Conservation (phyloP, 2,888 invertebrate species). For the Trachelus tabidus region DNA sequence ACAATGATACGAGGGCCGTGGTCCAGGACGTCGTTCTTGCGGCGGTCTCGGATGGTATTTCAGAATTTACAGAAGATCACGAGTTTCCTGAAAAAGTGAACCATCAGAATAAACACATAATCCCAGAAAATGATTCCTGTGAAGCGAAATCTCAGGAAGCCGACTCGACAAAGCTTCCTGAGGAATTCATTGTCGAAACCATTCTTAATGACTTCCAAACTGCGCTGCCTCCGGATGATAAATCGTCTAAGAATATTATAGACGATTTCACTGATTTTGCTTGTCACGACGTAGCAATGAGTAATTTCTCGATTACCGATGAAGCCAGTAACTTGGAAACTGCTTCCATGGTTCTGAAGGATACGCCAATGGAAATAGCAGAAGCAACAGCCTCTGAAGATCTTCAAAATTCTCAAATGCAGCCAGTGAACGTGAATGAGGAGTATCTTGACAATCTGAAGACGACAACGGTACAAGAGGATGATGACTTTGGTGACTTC, state of each 20-base stretch:
- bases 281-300: background rate
- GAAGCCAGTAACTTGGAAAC: constrained; percentile 9
- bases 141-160: background rate
- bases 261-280: background rate
- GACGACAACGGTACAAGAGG: constrained; percentile 28
- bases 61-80: background rate
- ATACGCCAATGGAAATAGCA: background rate
- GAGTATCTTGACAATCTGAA: constrained; percentile 3
- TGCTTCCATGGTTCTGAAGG: background rate
- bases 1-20: background rate
- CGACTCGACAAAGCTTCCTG: background rate
- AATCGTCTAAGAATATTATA: background rate
- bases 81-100: background rate
- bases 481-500: constrained; percentile 67
- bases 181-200: constrained; percentile 2
- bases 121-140: background rate
- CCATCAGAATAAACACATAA: background rate
- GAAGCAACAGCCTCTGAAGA: background rate
- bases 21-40: background rate
- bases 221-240: background rate
- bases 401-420: background rate
- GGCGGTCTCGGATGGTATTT: background rate
- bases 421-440: constrained; percentile 7
- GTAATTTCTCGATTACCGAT: background rate
- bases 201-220: constrained; percentile 12